phyloP scores from a whole-genome alignment of 2,113 vertebrate genomes.

The Marmota flaviventris region DNA sequence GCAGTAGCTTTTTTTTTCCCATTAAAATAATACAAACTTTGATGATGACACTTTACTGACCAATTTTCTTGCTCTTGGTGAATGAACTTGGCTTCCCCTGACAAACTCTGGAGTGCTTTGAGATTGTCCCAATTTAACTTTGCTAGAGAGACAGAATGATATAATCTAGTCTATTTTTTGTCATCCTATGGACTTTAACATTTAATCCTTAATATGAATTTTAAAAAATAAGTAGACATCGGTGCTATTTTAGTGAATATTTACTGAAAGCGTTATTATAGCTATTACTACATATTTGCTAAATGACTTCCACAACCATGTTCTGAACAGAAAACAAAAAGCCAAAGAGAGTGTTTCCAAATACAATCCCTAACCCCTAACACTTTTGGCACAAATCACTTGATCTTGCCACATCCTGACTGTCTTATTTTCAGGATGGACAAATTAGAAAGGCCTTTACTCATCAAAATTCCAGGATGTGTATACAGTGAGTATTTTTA shows the following conservation, averaged over 20 bases:
- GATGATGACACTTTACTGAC: not conserved
- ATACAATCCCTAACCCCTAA: slow-evolving; percentile 10
- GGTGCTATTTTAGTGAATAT: not conserved
- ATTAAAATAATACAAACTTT: not conserved
- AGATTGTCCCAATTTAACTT: not conserved
- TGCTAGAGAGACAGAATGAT: not conserved
- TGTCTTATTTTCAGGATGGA: slow-evolving; percentile 60
- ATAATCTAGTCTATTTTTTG: not conserved
- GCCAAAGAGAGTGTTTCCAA: not conserved
- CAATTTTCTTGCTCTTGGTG: not conserved
- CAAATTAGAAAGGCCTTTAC: slow-evolving; percentile 32
- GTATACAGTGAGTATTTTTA: slow-evolving; percentile 38
- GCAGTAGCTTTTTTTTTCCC: not conserved
- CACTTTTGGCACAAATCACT: slow-evolving; percentile 15
- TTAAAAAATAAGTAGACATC: not conserved
- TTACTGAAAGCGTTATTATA: not conserved
- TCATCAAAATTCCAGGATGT: slow-evolving; percentile 54
- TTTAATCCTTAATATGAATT: not conserved
- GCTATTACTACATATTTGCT: not conserved
- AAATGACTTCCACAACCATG: not conserved
- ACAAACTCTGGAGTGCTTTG: not conserved
- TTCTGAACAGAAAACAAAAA: not conserved
- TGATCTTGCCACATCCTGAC: slow-evolving; percentile 30
- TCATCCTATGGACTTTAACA: not conserved
- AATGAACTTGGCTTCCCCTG: not conserved